phyloP scores from a whole-genome alignment of 2,888 invertebrate genomes.

The Leucania comma region DNA sequence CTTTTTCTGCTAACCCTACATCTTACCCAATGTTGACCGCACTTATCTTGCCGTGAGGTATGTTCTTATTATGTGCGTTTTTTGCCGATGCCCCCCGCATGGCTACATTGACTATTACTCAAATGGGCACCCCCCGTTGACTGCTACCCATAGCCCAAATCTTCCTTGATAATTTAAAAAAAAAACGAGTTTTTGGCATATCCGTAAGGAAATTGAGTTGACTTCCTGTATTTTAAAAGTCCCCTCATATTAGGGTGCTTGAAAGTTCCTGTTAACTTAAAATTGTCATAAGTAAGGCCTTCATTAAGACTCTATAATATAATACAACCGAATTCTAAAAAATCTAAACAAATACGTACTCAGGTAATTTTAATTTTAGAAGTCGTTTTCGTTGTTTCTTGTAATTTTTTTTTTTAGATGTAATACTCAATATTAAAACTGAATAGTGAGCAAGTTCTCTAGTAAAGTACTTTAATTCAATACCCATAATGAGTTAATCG shows the following conservation, averaged over 20 bases:
- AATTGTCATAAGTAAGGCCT: no score
- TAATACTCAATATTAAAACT: no score
- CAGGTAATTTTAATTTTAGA: no score
- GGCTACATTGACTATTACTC: conserved; percentile 58
- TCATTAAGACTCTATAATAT: not conserved
- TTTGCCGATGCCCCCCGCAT: conserved; percentile 51
- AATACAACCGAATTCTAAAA: not conserved
- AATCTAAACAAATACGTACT: no score
- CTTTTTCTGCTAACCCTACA: conserved; percentile 68
- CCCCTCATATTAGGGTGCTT: not conserved
- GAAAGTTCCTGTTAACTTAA: not conserved
- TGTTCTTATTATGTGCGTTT: conserved; percentile 62
- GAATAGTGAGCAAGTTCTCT: no score
- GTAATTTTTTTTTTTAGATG: no score
- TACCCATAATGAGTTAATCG: no score
- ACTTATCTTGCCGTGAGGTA: conserved; percentile 78
- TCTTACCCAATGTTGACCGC: conserved; percentile 68
- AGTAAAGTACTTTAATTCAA: no score
- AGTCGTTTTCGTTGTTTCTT: no score
- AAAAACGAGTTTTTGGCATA: conserved; percentile 27
- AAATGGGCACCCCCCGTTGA: conserved; percentile 49
- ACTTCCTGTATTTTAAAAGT: conserved; percentile 16
- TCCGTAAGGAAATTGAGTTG: conserved; percentile 22
- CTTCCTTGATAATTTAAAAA: conserved; percentile 23
- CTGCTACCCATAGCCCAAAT: conserved; percentile 33